Evolutionary conservation across 2,888 invertebrate genomes (phyloP).

Genomic region (Escarpia spicata): DNA sequence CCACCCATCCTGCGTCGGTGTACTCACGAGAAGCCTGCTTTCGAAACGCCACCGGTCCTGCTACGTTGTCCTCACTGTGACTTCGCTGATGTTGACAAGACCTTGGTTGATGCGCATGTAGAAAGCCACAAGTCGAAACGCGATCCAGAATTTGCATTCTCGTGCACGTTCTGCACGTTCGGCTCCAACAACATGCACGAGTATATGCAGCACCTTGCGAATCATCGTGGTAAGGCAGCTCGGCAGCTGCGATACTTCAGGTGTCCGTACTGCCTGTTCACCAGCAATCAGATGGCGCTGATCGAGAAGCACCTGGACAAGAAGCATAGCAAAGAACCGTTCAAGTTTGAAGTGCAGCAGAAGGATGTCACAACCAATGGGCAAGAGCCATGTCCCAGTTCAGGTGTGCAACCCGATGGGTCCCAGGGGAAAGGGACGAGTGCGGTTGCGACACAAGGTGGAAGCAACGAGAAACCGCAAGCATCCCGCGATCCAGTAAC

Average conservation of each 20-base stretch:
- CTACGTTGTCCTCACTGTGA: not conserved
- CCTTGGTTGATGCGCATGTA: not conserved
- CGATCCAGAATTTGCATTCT: not conserved
- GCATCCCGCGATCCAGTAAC: not conserved
- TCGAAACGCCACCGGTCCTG: not conserved
- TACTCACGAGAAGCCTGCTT: not conserved
- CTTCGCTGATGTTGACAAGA: not conserved
- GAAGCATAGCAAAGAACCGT: not conserved
- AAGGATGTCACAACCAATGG: not conserved
- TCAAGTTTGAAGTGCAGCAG: not conserved
- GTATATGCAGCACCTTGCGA: not conserved
- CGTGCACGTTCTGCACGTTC: not conserved
- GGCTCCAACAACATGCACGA: not conserved
- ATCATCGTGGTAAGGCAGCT: not conserved
- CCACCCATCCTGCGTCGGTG: not conserved
- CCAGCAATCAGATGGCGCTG: not conserved
- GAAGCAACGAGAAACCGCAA: not conserved
- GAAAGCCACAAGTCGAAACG: not conserved
- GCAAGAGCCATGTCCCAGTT: not conserved
- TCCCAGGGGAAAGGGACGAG: not conserved
- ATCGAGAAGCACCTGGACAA: not conserved
- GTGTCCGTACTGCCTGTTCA: not conserved
- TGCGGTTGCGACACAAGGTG: not conserved
- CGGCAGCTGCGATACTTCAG: not conserved
- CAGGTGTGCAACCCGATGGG: not conserved